Evolutionary conservation across 1,140 invertebrate genomes (phyloP).

Genomic region (Charaxes varanes): DNA sequence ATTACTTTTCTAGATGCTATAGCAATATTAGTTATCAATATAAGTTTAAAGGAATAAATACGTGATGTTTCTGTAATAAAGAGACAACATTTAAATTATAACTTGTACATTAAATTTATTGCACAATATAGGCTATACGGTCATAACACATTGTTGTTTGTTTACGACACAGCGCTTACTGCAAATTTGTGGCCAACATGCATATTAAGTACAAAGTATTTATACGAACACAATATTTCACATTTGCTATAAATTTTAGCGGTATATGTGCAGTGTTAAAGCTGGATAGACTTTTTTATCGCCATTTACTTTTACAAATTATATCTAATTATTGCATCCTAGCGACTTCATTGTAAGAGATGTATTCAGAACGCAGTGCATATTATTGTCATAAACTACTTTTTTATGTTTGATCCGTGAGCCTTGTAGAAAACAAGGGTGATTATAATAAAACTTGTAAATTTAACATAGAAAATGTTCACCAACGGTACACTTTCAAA

Average conservation of each 20-base stretch:
- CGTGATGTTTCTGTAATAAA: no score
- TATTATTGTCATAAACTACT: no score
- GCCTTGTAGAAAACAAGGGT: background rate
- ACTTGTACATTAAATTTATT: slow-evolving; percentile 19
- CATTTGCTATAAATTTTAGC: slow-evolving; percentile 9
- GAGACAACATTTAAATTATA: no score
- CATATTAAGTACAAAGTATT: slow-evolving; percentile 32
- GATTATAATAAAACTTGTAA: background rate
- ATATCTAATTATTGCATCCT: slow-evolving; percentile 1
- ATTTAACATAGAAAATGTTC: background rate
- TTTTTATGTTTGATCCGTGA: no score
- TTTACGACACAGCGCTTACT: no score
- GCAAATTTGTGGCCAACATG: slow-evolving; percentile 19
- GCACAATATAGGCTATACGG: no score
- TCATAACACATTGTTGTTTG: slow-evolving; percentile 9
- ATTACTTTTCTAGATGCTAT: background rate
- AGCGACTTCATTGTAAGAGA: no score
- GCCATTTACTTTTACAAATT: background rate
- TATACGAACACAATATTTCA: slow-evolving; percentile 14
- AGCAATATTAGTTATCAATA: slow-evolving; percentile 1
- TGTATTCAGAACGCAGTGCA: no score
- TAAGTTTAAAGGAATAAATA: slow-evolving; percentile 1
- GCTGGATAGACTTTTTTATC: background rate
- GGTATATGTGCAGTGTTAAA: slow-evolving; percentile 10
- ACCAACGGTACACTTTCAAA: slow-evolving; percentile 55